Evolutionary conservation across 1,140 invertebrate species (phyloP).

Genomic region (Aphelinus certus): DNA sequence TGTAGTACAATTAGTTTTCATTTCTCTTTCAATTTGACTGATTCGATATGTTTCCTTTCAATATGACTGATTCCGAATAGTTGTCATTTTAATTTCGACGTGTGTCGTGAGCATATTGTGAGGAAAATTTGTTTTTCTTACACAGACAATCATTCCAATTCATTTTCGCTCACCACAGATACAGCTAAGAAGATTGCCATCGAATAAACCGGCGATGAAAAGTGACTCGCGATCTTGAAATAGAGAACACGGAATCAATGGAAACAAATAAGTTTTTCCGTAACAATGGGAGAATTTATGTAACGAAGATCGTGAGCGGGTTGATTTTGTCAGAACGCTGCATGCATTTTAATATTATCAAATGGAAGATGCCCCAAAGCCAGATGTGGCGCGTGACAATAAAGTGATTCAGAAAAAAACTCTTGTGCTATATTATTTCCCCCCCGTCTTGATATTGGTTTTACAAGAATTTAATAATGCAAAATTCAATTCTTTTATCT

Average conservation of each 20-base stretch:
- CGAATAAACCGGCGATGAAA: conserved; percentile 35
- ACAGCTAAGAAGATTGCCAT: conserved; percentile 30
- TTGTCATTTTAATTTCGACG: too few relatives aligned
- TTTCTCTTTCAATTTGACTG: too few relatives aligned
- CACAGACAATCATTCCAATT: conserved; percentile 38
- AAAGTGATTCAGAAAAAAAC: conserved; percentile 59
- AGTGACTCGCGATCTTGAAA: background rate
- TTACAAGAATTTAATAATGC: too few relatives aligned
- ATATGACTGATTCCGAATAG: too few relatives aligned
- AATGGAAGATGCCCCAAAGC: conserved; percentile 63
- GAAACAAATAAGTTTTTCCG: conserved; percentile 20
- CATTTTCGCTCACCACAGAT: conserved; percentile 36
- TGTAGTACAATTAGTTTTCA: too few relatives aligned
- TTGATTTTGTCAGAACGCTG: conserved; percentile 44
- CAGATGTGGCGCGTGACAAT: conserved; percentile 65
- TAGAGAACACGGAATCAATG: conserved; percentile 24
- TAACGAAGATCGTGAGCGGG: conserved; percentile 11
- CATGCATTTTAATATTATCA: conserved; percentile 64
- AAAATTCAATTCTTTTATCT: too few relatives aligned
- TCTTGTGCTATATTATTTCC: too few relatives aligned
- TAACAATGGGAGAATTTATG: too few relatives aligned
- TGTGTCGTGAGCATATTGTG: too few relatives aligned
- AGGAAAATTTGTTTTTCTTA: background rate
- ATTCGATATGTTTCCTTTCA: too few relatives aligned
- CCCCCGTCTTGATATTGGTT: too few relatives aligned